phyloP scores from a whole-genome alignment of 2,888 invertebrate genomes.

The Tipula vernalis region DNA sequence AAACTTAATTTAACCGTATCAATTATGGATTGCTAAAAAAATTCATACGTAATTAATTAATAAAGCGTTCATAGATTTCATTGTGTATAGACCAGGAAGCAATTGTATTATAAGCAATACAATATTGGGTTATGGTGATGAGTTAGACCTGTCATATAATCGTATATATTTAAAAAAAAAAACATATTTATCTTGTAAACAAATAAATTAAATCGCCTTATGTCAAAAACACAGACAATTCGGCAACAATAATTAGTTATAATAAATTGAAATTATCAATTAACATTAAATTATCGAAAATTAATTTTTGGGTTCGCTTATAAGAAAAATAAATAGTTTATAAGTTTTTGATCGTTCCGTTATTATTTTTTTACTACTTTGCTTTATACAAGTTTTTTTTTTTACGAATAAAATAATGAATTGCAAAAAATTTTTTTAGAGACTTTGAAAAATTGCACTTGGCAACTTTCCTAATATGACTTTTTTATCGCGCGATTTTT shows the following conservation, averaged over 20 bases:
- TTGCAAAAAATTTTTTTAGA: not conserved
- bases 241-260: not conserved
- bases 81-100: too few species aligned
- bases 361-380: not conserved
- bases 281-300: not conserved
- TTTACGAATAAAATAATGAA: not conserved
- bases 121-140: too few species aligned
- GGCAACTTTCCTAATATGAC: conserved; percentile 4
- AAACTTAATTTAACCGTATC: too few species aligned
- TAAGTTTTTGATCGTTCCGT: not conserved
- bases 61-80: too few species aligned
- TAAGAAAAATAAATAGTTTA: not conserved
- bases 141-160: too few species aligned
- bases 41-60: too few species aligned
- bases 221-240: not conserved
- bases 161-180: too few species aligned
- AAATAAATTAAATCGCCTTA: not conserved
- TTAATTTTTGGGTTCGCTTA: not conserved
- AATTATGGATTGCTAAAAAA: too few species aligned
- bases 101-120: too few species aligned
- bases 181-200: too few species aligned
- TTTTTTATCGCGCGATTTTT: conserved; percentile 4
- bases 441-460: conserved; percentile 4
- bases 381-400: not conserved
- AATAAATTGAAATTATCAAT: not conserved